Conservation (phyloP, 2,797 vertebrate species). For the Brachyrhaphis roseni region DNA sequence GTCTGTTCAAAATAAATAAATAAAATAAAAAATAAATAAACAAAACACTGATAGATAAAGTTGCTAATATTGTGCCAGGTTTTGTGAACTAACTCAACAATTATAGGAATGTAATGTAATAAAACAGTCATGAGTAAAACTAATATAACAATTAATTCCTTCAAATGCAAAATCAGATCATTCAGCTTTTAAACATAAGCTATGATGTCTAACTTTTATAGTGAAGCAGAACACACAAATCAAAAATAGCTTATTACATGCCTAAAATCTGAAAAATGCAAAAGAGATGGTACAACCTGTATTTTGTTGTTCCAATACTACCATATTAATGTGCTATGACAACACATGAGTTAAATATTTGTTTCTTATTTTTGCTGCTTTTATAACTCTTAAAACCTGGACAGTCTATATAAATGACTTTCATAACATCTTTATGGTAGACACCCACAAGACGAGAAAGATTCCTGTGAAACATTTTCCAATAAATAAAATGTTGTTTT, state of each 20-base stretch:
- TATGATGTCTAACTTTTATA: constrained; percentile 32
- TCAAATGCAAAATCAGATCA: constrained; percentile 16
- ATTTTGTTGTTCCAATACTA: not conserved
- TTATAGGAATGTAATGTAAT: constrained; percentile 28
- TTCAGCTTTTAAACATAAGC: constrained; percentile 29
- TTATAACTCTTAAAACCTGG: constrained; percentile 69
- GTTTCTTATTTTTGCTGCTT: constrained; percentile 79
- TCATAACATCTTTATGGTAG: not conserved
- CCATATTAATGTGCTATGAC: constrained; percentile 82
- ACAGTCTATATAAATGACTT: not conserved
- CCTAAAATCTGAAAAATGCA: constrained; percentile 10
- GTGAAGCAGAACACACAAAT: constrained; percentile 22
- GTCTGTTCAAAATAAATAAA: no score
- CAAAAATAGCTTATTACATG: not conserved
- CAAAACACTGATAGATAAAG: constrained; percentile 24
- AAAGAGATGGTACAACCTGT: not conserved
- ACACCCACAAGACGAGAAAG: not conserved
- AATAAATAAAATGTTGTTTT: not conserved
- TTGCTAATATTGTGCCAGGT: constrained; percentile 35
- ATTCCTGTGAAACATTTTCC: not conserved
- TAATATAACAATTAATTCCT: constrained; percentile 6
- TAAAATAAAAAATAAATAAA: not conserved
- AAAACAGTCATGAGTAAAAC: constrained; percentile 24
- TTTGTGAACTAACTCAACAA: constrained; percentile 38
- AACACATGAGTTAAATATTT: constrained; percentile 79